phyloP scores from a whole-genome alignment of 2,888 invertebrate genomes.

The Luffia ferchaultella region DNA sequence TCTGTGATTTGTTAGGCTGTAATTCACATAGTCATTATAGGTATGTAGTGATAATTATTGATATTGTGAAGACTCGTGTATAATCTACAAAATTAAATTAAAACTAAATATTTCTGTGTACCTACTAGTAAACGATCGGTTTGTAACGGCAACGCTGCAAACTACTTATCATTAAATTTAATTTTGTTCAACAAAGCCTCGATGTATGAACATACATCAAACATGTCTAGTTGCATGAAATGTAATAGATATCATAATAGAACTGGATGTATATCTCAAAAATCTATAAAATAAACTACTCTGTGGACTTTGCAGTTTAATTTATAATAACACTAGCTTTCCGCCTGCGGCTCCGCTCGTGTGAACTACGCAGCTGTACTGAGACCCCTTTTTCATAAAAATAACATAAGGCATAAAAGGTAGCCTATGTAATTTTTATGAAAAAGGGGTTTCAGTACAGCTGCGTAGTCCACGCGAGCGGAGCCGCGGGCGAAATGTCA shows the following conservation, averaged over 20 bases:
- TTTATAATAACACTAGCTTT: too few relatives aligned
- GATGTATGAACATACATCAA: background rate
- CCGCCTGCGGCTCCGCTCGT: too few relatives aligned
- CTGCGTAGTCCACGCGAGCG: too few relatives aligned
- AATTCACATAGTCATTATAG: background rate
- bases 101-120: background rate
- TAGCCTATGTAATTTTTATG: too few relatives aligned
- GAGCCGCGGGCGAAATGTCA: too few relatives aligned
- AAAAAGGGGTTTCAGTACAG: too few relatives aligned
- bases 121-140: background rate
- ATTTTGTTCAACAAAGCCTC: background rate
- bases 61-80: too few relatives aligned
- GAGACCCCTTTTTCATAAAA: too few relatives aligned
- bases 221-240: background rate
- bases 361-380: too few relatives aligned
- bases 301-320: background rate
- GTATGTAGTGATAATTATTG: background rate
- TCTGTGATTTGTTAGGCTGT: background rate
- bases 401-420: too few relatives aligned
- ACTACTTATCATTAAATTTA: background rate
- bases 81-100: too few relatives aligned
- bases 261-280: background rate
- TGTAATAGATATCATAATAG: background rate
- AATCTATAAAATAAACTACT: background rate
- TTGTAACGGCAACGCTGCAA: background rate